phyloP scores from a whole-genome alignment of 2,888 invertebrate species.

The Suillia variegata region DNA sequence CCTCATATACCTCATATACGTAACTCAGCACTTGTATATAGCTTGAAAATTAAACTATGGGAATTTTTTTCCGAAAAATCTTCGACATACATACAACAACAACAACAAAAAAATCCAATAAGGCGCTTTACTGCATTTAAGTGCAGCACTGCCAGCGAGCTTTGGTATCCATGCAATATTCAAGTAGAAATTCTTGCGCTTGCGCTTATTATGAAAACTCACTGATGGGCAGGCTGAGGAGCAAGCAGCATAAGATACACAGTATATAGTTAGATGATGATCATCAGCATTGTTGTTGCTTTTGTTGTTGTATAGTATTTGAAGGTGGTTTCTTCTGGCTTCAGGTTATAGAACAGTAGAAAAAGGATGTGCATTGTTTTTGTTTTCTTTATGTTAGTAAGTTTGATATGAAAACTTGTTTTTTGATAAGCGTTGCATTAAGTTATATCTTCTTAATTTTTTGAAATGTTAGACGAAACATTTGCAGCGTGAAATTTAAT shows the following conservation, averaged over 20 bases:
- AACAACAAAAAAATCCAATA: not conserved
- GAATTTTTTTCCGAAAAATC: not conserved
- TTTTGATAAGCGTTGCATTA: no score
- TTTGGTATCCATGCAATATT: not conserved
- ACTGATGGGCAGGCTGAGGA: not conserved
- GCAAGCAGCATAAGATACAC: not conserved
- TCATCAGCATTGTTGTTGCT: not conserved
- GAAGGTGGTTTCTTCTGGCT: not conserved
- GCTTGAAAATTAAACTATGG: conserved; percentile 3
- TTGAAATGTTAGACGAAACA: not conserved
- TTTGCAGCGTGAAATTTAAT: no score
- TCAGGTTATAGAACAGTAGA: conserved; percentile 1
- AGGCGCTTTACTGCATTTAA: not conserved
- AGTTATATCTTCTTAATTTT: conserved; percentile 46
- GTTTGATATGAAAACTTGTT: not conserved
- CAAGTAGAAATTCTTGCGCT: no score
- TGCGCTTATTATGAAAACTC: conserved; percentile 3
- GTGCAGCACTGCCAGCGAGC: not conserved
- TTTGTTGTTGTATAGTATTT: no score
- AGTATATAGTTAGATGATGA: not conserved
- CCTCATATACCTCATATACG: no score
- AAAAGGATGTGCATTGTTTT: not conserved
- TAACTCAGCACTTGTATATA: not conserved
- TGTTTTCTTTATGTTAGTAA: no score
- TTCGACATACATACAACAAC: no score